Evolutionary conservation across 2,888 invertebrate genomes (phyloP).

Genomic region (Tetropium fuscum): DNA sequence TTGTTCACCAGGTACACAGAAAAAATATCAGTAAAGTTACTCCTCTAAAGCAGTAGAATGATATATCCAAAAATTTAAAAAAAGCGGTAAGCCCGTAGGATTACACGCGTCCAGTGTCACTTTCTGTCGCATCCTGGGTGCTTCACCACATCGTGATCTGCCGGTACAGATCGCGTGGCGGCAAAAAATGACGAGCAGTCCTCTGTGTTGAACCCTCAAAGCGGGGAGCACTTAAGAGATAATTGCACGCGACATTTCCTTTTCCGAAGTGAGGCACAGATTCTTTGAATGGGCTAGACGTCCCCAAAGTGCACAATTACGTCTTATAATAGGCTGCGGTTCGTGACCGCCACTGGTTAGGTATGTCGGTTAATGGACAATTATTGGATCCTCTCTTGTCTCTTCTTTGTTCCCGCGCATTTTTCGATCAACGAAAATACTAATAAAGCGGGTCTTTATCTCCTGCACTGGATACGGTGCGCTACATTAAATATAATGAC

Average conservation of each 20-base stretch:
- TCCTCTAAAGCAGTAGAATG: too few species aligned
- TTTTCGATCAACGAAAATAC: conserved; percentile 32
- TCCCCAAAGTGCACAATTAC: conserved; percentile 56
- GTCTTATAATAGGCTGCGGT: conserved; percentile 55
- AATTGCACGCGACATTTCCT: conserved; percentile 55
- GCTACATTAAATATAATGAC: too few species aligned
- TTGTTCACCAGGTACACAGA: too few species aligned
- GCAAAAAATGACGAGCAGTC: conserved; percentile 10
- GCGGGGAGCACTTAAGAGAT: conserved; percentile 50
- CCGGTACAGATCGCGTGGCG: background rate
- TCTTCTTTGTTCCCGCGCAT: conserved; percentile 32
- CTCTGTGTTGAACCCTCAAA: conserved; percentile 31
- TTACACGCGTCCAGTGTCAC: too few species aligned
- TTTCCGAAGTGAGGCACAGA: conserved; percentile 51
- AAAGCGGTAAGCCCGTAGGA: too few species aligned
- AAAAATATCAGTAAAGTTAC: too few species aligned
- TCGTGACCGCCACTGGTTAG: conserved; percentile 56
- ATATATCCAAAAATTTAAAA: too few species aligned
- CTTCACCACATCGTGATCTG: background rate
- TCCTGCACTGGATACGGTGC: too few species aligned
- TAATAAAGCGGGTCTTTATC: too few species aligned
- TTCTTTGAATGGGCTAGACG: conserved; percentile 54
- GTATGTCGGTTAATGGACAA: conserved; percentile 54
- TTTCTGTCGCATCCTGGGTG: background rate
- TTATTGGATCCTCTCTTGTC: conserved; percentile 45